Conservation (phyloP, 2,888 invertebrate species). For the Griposia aprilina region DNA sequence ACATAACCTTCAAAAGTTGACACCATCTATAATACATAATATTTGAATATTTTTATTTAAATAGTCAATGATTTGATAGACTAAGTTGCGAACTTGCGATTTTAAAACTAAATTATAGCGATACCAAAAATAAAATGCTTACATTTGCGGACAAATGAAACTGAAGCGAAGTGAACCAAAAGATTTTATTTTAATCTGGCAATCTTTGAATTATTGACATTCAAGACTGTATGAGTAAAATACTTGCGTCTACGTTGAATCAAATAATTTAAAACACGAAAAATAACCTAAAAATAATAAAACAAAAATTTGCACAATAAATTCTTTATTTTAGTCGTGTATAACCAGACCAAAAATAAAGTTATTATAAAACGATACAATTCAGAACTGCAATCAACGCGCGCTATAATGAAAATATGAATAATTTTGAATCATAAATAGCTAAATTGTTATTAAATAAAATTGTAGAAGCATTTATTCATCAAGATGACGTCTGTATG, state of each 20-base stretch:
- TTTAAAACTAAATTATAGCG: background rate
- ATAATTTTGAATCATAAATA: background rate
- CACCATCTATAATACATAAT: no score
- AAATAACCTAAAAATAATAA: conserved; percentile 46
- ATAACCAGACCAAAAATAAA: conserved; percentile 7
- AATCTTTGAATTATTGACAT: conserved; percentile 22
- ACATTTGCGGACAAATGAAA: background rate
- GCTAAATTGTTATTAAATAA: background rate
- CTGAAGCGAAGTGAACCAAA: background rate
- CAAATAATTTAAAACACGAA: conserved; percentile 31
- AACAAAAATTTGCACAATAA: conserved; percentile 18
- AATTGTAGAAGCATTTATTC: conserved; percentile 17
- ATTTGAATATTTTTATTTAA: no score
- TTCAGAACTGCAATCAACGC: background rate
- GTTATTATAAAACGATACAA: background rate
- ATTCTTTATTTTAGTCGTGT: background rate
- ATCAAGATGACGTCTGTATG: conserved; percentile 82
- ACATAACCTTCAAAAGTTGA: conserved; percentile 34
- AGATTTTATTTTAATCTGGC: background rate
- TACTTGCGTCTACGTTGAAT: conserved; percentile 14
- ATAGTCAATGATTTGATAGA: background rate
- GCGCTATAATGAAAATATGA: conserved; percentile 10
- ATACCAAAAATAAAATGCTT: background rate
- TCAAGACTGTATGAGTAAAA: conserved; percentile 18
- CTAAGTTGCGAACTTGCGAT: background rate